Percentiles rank a stretch among this genome's conserved stretches.
Conservation (phyloP, 1,140 invertebrate genomes). For the Drosophila nigrodunni region DNA sequence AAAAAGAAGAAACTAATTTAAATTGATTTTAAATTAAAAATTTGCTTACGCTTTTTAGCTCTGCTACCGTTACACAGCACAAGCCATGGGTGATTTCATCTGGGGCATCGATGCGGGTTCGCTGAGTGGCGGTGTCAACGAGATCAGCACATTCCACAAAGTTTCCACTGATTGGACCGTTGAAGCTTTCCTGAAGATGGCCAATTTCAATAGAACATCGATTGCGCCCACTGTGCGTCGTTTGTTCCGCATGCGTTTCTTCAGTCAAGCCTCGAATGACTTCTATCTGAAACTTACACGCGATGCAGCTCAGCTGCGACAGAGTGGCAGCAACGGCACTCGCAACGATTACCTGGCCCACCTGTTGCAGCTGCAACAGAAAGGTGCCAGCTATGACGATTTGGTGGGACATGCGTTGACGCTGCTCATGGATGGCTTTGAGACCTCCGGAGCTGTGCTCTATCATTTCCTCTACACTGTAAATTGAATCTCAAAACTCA, state of each 20-base stretch:
- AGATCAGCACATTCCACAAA: conserved; percentile 50
- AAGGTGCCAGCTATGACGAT: conserved; percentile 85
- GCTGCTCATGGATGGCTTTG: conserved; percentile 87
- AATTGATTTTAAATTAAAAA: no score
- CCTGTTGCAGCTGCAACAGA: conserved; percentile 77
- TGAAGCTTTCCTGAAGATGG: conserved; percentile 42
- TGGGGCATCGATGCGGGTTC: conserved; percentile 84
- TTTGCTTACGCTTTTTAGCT: not conserved
- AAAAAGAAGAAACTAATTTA: no score
- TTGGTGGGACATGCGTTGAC: conserved; percentile 86
- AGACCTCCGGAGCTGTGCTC: conserved; percentile 84
- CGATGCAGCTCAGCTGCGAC: conserved; percentile 72
- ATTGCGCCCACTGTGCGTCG: conserved; percentile 55
- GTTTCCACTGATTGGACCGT: conserved; percentile 49
- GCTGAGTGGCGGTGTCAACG: conserved; percentile 49
- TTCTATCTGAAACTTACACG: conserved; percentile 72
- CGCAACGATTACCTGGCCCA: conserved; percentile 80
- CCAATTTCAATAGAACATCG: conserved; percentile 44
- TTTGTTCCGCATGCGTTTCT: conserved; percentile 53
- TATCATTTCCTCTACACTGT: conserved; percentile 72
- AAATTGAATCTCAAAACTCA: conserved; percentile 4
- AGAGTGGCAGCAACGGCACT: conserved; percentile 36
- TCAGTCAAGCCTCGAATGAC: conserved; percentile 41
- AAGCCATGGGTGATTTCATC: conserved; percentile 85
- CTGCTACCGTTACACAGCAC: conserved; percentile 83